Base-by-base conservation (phyloP, 2,113 vertebrate species). In the Elephas maximus region DNA sequence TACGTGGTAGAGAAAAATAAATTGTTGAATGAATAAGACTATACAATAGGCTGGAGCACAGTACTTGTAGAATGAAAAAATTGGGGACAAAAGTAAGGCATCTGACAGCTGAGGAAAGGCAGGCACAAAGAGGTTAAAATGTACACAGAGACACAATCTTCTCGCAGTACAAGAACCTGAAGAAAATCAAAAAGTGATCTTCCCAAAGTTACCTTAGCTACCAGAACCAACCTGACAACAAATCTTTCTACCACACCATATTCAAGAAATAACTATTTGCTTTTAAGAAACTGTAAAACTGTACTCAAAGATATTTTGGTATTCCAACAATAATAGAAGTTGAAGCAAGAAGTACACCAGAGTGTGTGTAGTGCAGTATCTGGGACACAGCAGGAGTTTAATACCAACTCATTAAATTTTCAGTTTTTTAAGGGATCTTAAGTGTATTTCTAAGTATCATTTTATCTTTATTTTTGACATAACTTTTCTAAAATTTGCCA, bases 201-300 rank as follows among this genome's bases (percentile, higher is more conserved):
- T 90, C 71, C 45, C 79, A 84, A 67, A 89, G 69, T 67, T 90
- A 94, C 12, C 57, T 44, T 41, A 67, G 45, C 41, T 33, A 86
- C 45, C n/a, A 45, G 73, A 26, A 84, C 37, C 30, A 74, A 51
- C 30, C 15, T 53, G 7, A 53, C 51, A 12, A 53, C 51, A 90
- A 41, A 57, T 83, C 93, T 77, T 84, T 48, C 10, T n/a, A 84
- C 21, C 14, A 67, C 4, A 94, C 28, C 30, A 18, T 12, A 62
- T 57, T 78, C 80, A 93, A 90, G 44, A 30, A 96, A 73, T 37
- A 73, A 51, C 44, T 80, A 93, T 14, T 77, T 85, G 73, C 51
- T 78, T 51, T 24, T 53, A 44, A 85, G 53, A 90, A 85, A 57
- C 51, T 60, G 12, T 6, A 91, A 92, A 83, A 83, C 41, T 7